Evolutionary conservation across 2,113 vertebrate genomes (phyloP), one percentile per base, ranked within the genome.

Genomic region (Cyphomyrus plagiostoma): DNA sequence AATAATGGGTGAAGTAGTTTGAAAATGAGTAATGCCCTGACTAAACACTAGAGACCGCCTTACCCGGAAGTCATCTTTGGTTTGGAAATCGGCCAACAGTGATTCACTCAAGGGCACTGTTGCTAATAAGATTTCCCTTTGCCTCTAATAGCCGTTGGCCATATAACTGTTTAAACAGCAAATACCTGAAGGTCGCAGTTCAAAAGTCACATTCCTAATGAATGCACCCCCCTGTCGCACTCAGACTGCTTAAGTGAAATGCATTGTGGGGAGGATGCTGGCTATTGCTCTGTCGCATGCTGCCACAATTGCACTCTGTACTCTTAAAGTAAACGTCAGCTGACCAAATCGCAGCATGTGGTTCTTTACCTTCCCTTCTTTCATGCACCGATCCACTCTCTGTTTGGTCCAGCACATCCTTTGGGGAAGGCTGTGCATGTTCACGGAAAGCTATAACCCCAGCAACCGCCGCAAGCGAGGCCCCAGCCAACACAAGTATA

Each of bases 381-480:
- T 70, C 62, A 70, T n/a, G 62, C 9, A 26, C 62, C 10, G 9
- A 26, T 66, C n/a, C 10, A 10, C 35, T 39, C 15, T 5, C 11
- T 39, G 35, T 80, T 35, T 15, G 17, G 74, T 56, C 49, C 85
- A 19, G 23, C 48, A 35, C 13, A 15, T 39, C 8, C 26, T 86
- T 86, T 50, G 53, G 85, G 26, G n/a, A 87, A 17, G 21, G 50
- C 50, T 53, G 50, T 11, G 0, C 4, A 2, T 53, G 35, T 88
- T 46, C 21, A 62, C 42, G 26, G 45, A 92, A 93, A 92, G 91
- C 92, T 93, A 93, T 94, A 92, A 94, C 91, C 86, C 92, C 92
- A 90, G 89, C 62, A 66, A 90, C 56, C 70, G 17, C 58, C 26
- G 21, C 10, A 56, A 19, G 90, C 88, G 89, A 89, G 77, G 90